phyloP scores from a whole-genome alignment of 2,113 vertebrate genomes.

The Syngnathus scovelli region DNA sequence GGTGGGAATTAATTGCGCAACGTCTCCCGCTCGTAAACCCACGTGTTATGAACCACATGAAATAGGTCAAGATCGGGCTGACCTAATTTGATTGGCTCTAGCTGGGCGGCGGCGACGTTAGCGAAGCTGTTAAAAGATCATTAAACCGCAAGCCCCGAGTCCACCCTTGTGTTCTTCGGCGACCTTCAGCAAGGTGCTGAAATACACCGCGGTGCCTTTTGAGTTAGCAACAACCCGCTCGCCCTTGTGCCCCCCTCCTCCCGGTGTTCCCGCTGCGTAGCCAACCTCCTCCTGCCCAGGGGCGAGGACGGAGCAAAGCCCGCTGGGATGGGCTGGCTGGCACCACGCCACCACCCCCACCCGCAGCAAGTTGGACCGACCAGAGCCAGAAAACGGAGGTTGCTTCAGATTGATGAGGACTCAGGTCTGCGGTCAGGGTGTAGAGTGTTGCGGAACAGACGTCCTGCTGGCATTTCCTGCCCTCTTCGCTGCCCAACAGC shows the following conservation, averaged over 20 bases:
- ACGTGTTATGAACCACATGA: conserved; percentile 31
- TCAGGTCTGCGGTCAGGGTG: conserved; percentile 58
- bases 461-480: conserved; percentile 69
- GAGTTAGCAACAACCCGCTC: conserved; percentile 51
- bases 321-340: conserved; percentile 62
- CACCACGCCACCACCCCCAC: conserved; percentile 44
- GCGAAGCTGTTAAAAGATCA: conserved; percentile 38
- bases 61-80: conserved; percentile 54
- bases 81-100: conserved; percentile 59
- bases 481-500: conserved; percentile 54
- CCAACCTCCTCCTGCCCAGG: conserved; percentile 55
- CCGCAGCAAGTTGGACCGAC: conserved; percentile 54
- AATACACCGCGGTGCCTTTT: conserved; percentile 30
- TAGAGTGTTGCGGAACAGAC: conserved; percentile 62
- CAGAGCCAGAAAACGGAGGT: conserved; percentile 59
- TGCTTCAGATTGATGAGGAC: conserved; percentile 72
- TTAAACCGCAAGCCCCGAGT: conserved; percentile 24
- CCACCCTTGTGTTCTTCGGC: conserved; percentile 22
- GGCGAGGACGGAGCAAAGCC: conserved; percentile 60
- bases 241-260: conserved; percentile 54
- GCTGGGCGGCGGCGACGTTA: conserved; percentile 15
- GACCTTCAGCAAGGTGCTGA: conserved; percentile 32
- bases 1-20: not conserved
- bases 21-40: conserved; percentile 17
- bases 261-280: conserved; percentile 3